Base-by-base conservation (phyloP, 2,113 vertebrate species). In the Cacatua alba region DNA sequence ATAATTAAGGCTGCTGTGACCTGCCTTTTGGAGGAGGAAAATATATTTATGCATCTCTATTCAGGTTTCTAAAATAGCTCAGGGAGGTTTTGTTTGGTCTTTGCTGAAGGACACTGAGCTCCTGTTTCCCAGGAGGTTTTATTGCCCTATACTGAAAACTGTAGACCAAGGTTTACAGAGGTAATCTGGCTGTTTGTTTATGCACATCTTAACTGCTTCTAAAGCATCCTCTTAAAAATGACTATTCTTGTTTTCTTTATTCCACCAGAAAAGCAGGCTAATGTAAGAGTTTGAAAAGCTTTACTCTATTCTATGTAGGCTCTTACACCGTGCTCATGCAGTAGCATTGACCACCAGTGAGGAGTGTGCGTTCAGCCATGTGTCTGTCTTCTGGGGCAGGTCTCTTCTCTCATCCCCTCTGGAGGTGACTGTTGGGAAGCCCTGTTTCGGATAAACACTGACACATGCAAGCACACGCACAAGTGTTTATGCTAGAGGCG, bases 1-100 rank as follows among this genome's bases (percentile, higher is more conserved):
- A 82, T 95, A 91, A 94, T 95, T 95, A 93, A 89, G 91, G 70
- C 90, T 96, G 79, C 67, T 92, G 23, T 91, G 94, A 95, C 82
- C 91, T 90, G 86, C 57, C 85, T 95, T 88, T 93, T 49, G 82
- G 83, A 86, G 51, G 53, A 95, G 28, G 80, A 67, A 94, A 91
- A 94, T 53, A 60, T 33, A 95, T 82, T 96, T 95, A 81, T 74
- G 63, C 20, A 67, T 49, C 25, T 75, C 44, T 76, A 48, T 94
- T 88, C 74, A 80, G 29, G 37, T 82, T 96, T 95, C 88, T 92
- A 71, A 95, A 95, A 82, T 89, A 95, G 80, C 64, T 71, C 65
- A 33, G 71, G 28, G 41, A 67, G 24, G 52, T 76, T 95, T 94
- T 91, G 57, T 87, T 92, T 79, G 60, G 1, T 70, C 94, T 86